phyloP scores from a whole-genome alignment of 2,888 invertebrate genomes.

The Hyppa rectilinea region DNA sequence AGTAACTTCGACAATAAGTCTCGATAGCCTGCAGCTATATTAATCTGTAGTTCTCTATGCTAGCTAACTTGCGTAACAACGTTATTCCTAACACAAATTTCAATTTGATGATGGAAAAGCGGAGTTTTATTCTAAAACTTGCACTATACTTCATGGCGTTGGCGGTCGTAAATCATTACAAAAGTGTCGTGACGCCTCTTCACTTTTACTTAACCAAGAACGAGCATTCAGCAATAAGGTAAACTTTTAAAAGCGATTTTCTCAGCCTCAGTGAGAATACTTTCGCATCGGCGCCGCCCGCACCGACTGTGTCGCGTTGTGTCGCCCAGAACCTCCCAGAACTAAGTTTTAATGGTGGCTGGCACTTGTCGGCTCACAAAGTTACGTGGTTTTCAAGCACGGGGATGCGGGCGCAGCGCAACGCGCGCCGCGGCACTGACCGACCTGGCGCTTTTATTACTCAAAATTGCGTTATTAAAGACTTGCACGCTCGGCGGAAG shows the following conservation, averaged over 20 bases:
- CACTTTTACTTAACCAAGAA: conserved; percentile 50
- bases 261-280: conserved; percentile 67
- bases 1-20: conserved; percentile 42
- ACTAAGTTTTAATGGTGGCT: conserved; percentile 81
- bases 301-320: conserved; percentile 59
- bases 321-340: conserved; percentile 51
- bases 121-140: conserved; percentile 19
- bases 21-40: conserved; percentile 47
- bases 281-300: conserved; percentile 62
- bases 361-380: conserved; percentile 73
- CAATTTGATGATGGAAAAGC: conserved; percentile 39
- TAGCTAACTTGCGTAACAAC: conserved; percentile 33
- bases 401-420: conserved; percentile 71
- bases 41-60: conserved; percentile 46
- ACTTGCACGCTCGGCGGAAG: conserved; percentile 26
- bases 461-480: conserved; percentile 58
- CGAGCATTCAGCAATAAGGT: conserved; percentile 58
- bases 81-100: conserved; percentile 31
- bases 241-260: conserved; percentile 73
- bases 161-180: conserved; percentile 55
- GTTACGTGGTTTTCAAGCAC: conserved; percentile 70
- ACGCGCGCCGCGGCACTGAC: conserved; percentile 36
- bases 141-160: conserved; percentile 37
- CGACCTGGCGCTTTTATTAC: conserved; percentile 55
- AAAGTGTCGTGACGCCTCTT: conserved; percentile 42